Base-by-base conservation (phyloP, 2,113 vertebrate genomes). In the Elephas maximus region DNA sequence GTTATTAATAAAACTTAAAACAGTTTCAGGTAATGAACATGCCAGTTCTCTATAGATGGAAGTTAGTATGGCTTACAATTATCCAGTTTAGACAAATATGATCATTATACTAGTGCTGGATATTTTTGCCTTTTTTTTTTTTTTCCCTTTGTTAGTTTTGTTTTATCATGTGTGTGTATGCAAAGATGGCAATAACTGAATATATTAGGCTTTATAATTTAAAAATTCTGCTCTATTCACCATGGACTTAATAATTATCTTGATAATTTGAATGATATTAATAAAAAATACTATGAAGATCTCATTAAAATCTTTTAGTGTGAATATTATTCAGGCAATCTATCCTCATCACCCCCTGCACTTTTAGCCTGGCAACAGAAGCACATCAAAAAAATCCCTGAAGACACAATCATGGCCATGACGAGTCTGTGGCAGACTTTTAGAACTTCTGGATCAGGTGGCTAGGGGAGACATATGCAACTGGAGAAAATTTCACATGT, bases 381-480 rank as follows among this genome's bases (percentile, higher is more conserved):
- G 6, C 65, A 73, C 3, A 73, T 26, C 45, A 53, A 20, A 33
- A 65, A 78, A 30, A 8, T 44, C 17, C 51, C 63, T 51, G 21
- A 65, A 20, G 23, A 81, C 15, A n/a, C 10, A 87, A 86, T 65
- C 28, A 6, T 44, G 74, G 30, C 26, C 4, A 44, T n/a, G n/a
- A 44, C n/a, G 14, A 7, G 4, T 73, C 14, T 10, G 7, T 15
- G 8, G 0, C 2, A 41, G 73, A 15, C 8, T 65, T 2, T n/a
- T 76, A 65, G 21, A 8, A 2, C 1, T 17, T 74, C 24, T 63
- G 11, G 30, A 0, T 81, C 44, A 44, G 24, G 37, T 86, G 9
- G 28, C 1, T 62, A 48, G 41, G 0, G 12, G 69, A 33, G 10
- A 30, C 20, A 1, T 37, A 33, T 44, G 10, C 14, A 87, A 8